Percentiles rank a stretch among this genome's conserved stretches.
These are phyloP conservation scores for Nycticryphes semicollaris DNA, from an alignment of 2,113 vertebrate genomes.

Conservation along the genomic window DNA sequence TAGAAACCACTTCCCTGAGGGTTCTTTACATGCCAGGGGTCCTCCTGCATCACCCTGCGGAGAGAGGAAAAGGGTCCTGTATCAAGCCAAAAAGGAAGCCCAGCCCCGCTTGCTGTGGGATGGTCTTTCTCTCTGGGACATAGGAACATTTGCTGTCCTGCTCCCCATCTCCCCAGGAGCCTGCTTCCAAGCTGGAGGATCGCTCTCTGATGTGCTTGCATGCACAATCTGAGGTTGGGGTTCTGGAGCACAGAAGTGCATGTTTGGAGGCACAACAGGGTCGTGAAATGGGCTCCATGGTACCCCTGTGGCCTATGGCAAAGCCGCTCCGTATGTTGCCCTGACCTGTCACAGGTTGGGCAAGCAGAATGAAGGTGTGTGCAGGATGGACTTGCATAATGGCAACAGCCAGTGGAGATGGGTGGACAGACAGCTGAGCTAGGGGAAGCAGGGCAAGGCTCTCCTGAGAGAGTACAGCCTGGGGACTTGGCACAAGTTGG, in stretches of 20 bases:
- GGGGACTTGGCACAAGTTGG: background rate
- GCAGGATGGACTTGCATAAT: rapidly evolving
- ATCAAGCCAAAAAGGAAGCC: background rate
- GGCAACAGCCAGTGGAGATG: background rate
- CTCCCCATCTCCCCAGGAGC: background rate
- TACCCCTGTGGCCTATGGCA: background rate
- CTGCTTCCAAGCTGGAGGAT: background rate
- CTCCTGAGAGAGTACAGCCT: rapidly evolving
- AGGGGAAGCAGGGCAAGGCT: background rate
- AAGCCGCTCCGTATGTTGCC: background rate
- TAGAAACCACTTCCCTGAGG: constrained; percentile 89
- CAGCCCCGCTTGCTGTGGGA: background rate
- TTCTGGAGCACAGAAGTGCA: background rate
- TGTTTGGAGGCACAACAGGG: background rate
- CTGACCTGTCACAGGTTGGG: background rate
- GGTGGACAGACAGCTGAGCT: background rate
- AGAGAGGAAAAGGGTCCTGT: background rate
- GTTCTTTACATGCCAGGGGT: constrained; percentile 87
- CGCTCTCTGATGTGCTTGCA: background rate
- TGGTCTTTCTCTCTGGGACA: background rate
- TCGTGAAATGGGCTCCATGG: background rate
- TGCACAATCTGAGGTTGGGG: background rate
- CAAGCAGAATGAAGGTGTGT: background rate
- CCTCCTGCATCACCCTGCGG: constrained; percentile 92
- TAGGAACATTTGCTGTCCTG: background rate